Conservation (phyloP, 2,113 vertebrate species). For the Herpailurus yagouaroundi region DNA sequence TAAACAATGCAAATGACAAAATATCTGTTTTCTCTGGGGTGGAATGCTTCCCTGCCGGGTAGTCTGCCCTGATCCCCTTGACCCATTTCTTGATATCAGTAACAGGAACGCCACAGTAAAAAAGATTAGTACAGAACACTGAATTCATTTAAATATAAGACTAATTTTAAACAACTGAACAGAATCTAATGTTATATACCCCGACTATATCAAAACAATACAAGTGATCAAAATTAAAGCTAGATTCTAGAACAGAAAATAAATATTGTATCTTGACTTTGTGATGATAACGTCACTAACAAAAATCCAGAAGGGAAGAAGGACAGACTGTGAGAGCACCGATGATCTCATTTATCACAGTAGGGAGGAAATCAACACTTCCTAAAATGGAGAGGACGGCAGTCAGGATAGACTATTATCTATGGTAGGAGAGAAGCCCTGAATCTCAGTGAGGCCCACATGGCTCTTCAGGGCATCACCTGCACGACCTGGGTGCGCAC, state of each 20-base stretch:
- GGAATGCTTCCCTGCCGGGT: background rate
- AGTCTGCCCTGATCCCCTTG: background rate
- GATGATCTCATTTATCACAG: background rate
- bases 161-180: background rate
- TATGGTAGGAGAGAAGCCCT: background rate
- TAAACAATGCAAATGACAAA: constrained; percentile 16
- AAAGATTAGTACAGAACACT: background rate
- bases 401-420: background rate
- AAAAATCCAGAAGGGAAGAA: background rate
- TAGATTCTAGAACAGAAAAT: background rate
- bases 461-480: background rate
- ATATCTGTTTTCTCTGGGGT: background rate
- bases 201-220: background rate
- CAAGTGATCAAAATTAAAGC: background rate
- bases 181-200: background rate
- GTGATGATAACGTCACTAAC: background rate
- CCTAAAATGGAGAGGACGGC: background rate
- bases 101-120: background rate
- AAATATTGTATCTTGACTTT: background rate
- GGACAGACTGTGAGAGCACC: background rate
- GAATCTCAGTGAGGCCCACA: background rate
- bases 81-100: background rate
- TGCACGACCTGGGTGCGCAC: background rate
- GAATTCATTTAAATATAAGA: constrained; percentile 35
- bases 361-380: background rate